These are phyloP conservation scores for Apotomis turbidana DNA, from an alignment of 2,888 invertebrate species.

Conservation along the genomic window DNA sequence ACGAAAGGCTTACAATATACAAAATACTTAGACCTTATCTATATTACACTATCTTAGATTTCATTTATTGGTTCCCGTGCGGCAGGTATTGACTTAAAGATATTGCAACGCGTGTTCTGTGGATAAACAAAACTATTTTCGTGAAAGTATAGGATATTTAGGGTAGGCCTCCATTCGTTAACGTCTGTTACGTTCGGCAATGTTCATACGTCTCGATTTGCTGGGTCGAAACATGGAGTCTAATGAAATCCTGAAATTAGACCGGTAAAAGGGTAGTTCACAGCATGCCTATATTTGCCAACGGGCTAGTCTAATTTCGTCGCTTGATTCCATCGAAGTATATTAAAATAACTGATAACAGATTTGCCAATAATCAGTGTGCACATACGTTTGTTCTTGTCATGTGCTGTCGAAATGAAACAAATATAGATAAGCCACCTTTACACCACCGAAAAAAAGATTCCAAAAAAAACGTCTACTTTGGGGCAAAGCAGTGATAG, in stretches of 20 bases:
- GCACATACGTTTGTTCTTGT: too few species aligned
- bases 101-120: conserved; percentile 3
- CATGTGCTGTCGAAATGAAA: too few species aligned
- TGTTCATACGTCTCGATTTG: conserved; percentile 23
- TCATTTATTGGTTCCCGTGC: background rate
- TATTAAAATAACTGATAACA: too few species aligned
- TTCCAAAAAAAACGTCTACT: too few species aligned
- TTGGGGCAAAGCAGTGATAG: too few species aligned
- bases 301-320: background rate
- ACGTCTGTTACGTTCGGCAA: background rate
- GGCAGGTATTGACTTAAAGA: conserved; percentile 10
- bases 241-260: conserved; percentile 32
- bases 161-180: background rate
- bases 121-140: conserved; percentile 27
- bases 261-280: conserved; percentile 4
- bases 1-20: too few species aligned
- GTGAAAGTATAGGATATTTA: conserved; percentile 10
- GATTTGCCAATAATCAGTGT: too few species aligned
- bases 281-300: background rate
- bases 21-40: too few species aligned
- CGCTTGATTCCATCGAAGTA: background rate
- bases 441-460: too few species aligned
- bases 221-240: background rate
- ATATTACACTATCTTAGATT: too few species aligned
- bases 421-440: too few species aligned